Percentiles rank a stretch among this genome's conserved stretches.
Conservation (phyloP, 2,113 vertebrate species). For the Dromaius novaehollandiae region DNA sequence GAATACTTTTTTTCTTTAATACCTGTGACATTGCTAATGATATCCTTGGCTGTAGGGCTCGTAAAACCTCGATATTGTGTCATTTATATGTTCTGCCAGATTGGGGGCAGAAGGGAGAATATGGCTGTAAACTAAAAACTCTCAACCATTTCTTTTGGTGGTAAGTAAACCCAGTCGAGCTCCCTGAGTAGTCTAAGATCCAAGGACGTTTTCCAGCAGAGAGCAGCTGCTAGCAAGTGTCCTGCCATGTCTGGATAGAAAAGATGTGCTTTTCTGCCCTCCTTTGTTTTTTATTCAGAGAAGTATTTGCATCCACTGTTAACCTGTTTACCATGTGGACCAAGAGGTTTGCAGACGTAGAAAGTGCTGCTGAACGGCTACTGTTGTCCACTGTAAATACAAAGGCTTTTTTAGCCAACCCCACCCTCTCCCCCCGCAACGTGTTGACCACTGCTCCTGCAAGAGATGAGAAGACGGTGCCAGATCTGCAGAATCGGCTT, state of each 20-base stretch:
- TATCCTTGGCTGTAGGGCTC: background rate
- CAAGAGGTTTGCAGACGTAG: background rate
- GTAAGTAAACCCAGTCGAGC: background rate
- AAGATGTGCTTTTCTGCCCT: too few relatives aligned
- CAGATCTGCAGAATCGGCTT: background rate
- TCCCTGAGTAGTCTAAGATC: background rate
- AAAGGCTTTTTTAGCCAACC: background rate
- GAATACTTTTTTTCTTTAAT: background rate
- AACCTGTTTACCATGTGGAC: background rate
- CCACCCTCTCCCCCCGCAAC: too few relatives aligned
- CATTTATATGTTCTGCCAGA: background rate
- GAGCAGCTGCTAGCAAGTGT: background rate
- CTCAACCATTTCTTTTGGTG: background rate
- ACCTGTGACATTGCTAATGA: background rate
- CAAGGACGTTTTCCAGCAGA: background rate
- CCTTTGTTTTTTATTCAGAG: too few relatives aligned
- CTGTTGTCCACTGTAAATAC: accelerated
- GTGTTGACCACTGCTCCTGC: background rate
- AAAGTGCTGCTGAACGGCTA: accelerated
- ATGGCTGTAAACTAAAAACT: background rate
- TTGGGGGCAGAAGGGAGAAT: background rate
- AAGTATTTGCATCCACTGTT: background rate
- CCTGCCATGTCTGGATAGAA: background rate
- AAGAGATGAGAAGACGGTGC: background rate
- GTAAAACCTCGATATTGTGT: background rate